Base-by-base conservation (phyloP, 2,113 vertebrate species). In the Corvus hawaiiensis region DNA sequence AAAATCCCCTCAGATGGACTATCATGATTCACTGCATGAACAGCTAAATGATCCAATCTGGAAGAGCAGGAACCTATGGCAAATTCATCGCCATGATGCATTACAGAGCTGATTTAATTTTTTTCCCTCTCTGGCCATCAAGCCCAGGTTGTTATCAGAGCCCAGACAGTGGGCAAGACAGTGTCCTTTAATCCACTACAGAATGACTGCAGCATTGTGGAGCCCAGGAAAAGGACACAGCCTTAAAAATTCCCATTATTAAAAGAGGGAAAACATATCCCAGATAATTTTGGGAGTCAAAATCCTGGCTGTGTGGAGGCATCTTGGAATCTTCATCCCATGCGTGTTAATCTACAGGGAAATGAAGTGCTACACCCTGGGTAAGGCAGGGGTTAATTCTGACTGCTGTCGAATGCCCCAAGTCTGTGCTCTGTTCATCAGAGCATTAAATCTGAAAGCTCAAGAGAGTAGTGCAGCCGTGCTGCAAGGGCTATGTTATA, bases 401-500 rank as follows among this genome's bases (percentile, higher is more conserved):
- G 58, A 78, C 96, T 96, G 97, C 96, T 92, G 97, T n/a, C 46
- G 84, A 97, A 85, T 86, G 97, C 96, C 97, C 97, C 84, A 80
- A 96, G 98, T 97, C 97, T 97, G 96, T 80, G 96, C 96, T 98
- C 97, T 98, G 98, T 94, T 98, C 97, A 98, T 96, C 96, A 81
- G 97, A 98, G 98, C 98, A 95, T 97, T 98, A 98, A 98, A 98
- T 98, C 98, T 97, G 97, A 96, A 97, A 97, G 98, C 98, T 98
- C 98, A 94, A 97, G 98, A 97, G 96, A 98, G 97, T 95, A 87
- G 91, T 96, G 98, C 95, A 95, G 98, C 97, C 96, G 85, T 86
- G 96, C 98, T 97, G 98, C 97, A 90, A 97, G 97, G 97, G 97
- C 94, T 96, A 97, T 97, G 98, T 98, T 98, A 98, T 98, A 98